Percentiles rank a stretch among this genome's conserved stretches.
These are phyloP conservation scores for Nasonia giraulti DNA, from an alignment of 1,140 invertebrate genomes.

Conservation along the genomic window DNA sequence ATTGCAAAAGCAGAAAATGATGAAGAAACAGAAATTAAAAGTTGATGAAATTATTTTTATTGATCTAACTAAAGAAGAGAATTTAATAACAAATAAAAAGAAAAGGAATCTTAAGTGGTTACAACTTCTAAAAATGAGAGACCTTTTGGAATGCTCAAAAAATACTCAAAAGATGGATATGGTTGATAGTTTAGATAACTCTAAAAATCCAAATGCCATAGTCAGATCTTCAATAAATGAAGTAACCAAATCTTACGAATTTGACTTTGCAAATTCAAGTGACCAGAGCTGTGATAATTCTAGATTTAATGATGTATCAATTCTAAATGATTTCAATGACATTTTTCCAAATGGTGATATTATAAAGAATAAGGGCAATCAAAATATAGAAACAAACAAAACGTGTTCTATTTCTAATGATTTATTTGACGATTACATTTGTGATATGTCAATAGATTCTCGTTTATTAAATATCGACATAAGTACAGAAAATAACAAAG, in stretches of 20 bases:
- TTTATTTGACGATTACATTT: slow-evolving; percentile 50
- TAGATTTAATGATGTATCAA: slow-evolving; percentile 25
- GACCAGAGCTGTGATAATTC: slow-evolving; percentile 48
- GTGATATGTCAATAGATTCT: slow-evolving; percentile 41
- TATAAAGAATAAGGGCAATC: slow-evolving; percentile 36
- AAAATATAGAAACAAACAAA: slow-evolving; percentile 51
- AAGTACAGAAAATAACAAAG: slow-evolving; percentile 41
- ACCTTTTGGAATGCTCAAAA: slow-evolving; percentile 49
- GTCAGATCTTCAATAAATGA: slow-evolving; percentile 25
- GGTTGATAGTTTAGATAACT: slow-evolving; percentile 58
- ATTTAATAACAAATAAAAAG: slow-evolving; percentile 50
- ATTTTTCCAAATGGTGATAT: slow-evolving; percentile 48
- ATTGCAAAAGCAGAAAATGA: slow-evolving; percentile 17
- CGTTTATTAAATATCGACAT: slow-evolving; percentile 36
- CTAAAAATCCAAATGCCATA: slow-evolving; percentile 47
- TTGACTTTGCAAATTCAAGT: slow-evolving; percentile 36
- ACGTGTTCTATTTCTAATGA: slow-evolving; percentile 51
- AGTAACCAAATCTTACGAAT: slow-evolving; percentile 46
- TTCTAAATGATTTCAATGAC: slow-evolving; percentile 39
- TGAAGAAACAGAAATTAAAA: slow-evolving; percentile 53
- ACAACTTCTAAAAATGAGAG: slow-evolving; percentile 41
- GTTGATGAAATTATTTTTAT: slow-evolving; percentile 60
- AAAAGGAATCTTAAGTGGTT: slow-evolving; percentile 56
- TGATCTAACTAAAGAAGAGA: slow-evolving; percentile 62
- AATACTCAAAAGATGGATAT: slow-evolving; percentile 55